A percentile compares a stretch with the other conserved stretches of the same genome.
These are phyloP conservation scores for Aphis gossypii DNA, from an alignment of 1,140 invertebrate genomes.

Conservation along the genomic window DNA sequence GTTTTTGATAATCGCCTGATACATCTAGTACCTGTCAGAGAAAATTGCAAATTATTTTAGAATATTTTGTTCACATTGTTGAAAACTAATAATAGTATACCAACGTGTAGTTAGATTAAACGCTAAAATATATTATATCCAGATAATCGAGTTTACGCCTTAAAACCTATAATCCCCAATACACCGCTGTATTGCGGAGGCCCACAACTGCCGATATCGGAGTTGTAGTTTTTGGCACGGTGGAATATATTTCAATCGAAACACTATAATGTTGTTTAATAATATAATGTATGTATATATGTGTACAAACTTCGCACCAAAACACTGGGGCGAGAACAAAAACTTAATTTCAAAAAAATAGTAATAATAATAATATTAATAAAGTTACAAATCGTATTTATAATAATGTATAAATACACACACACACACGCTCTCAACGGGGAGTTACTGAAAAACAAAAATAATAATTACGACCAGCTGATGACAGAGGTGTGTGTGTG, in stretches of 20 bases:
- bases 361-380: background rate
- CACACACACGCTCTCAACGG: background rate
- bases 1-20: no score
- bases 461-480: background rate
- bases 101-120: no score
- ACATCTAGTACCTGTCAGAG: no score
- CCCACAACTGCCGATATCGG: background rate
- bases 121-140: no score
- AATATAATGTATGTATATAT: background rate
- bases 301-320: background rate
- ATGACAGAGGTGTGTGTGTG: background rate
- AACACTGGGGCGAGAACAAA: background rate
- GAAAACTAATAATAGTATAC: no score
- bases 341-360: constrained; percentile 4
- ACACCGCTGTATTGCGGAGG: background rate
- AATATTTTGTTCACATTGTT: no score
- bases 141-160: no score
- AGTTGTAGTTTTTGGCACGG: background rate
- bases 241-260: background rate
- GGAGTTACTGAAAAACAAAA: background rate
- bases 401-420: background rate
- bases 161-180: no score
- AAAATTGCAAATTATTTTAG: no score
- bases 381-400: background rate
- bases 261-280: background rate